Base-by-base conservation (phyloP, 1,140 invertebrate species). In the Glossosoma conforme region DNA sequence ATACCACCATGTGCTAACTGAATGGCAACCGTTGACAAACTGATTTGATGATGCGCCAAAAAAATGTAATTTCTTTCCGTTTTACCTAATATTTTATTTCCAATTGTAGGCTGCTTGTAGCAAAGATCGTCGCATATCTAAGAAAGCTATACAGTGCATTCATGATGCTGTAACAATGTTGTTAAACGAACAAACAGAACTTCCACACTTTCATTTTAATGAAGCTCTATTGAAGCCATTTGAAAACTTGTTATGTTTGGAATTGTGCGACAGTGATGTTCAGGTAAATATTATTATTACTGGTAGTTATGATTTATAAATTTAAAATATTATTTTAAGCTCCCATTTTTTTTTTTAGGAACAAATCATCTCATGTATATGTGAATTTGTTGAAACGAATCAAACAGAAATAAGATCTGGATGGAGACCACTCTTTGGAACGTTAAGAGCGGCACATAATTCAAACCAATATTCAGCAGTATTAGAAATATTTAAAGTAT, bases 161-260 rank as follows among this genome's bases (percentile, higher is more conserved):
- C 92, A 96, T 64, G 92, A 95, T 63, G 87, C 90, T 14, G 89
- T 95, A 30, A 91, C 87, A 3, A 84, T 88, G 0, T 65, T 96
- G 13, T 69, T 97, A n/a, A 89, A 90, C 58, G 89, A 91, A 62
- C 88, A 92, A 64, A 77, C 84, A 1, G 93, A 97, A 66, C 68
- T 93, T 35, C 85, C 91, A 0, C 89, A 95, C 71, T 97, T 95
- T 65, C 92, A 97, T 64, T 93, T 95, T 63, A 96, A 97, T 65
- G 93, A 96, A 70, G 89, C 91, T 1, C 73, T 97, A 2, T 87
- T 96, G 55, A 96, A 97, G 63, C 91, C 93, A 0, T 96, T 95
- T 68, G 93, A 97, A 72, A 95, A 94, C 68, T 77, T 97, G 14
- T 72, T 97, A 0, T 94, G 91, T 68, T 77, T 96, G 48, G 92